Evolutionary conservation across 2,888 invertebrate species (phyloP).

Genomic region (Pristionchus maxplancki): DNA sequence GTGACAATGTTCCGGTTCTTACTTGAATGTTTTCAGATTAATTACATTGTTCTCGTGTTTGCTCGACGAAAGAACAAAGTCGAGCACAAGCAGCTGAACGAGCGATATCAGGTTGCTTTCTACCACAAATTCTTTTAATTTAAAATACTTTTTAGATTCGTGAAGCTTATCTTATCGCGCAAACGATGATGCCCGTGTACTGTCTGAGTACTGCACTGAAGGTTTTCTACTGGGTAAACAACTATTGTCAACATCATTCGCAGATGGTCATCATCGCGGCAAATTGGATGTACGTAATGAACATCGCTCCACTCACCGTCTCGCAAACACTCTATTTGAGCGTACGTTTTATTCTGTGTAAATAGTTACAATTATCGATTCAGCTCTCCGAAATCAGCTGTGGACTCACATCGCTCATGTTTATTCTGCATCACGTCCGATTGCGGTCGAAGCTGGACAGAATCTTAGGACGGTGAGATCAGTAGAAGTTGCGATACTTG

Average conservation of each 20-base stretch:
- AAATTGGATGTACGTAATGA: neutral
- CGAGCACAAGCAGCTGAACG: neutral
- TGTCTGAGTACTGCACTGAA: neutral
- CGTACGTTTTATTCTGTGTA: neutral
- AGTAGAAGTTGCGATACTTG: neutral
- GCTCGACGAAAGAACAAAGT: neutral
- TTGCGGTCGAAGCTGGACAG: neutral
- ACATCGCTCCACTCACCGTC: neutral
- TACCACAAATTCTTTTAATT: too few relatives aligned
- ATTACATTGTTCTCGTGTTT: neutral
- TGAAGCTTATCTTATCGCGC: neutral
- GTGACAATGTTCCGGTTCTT: too few relatives aligned
- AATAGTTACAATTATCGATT: too few relatives aligned
- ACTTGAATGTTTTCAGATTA: neutral
- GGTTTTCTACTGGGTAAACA: neutral
- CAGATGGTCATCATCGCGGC: neutral
- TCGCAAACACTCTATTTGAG: neutral
- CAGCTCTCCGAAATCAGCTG: constrained; percentile 1
- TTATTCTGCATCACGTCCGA: neutral
- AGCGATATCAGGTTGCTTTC: neutral
- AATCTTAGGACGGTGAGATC: neutral
- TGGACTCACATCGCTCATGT: neutral
- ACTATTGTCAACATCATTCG: neutral
- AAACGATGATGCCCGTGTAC: neutral
- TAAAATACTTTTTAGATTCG: neutral